Evolutionary conservation across 1,140 invertebrate genomes (phyloP), one percentile per base, ranked within the genome.

Genomic region (Drosophila mauritiana): DNA sequence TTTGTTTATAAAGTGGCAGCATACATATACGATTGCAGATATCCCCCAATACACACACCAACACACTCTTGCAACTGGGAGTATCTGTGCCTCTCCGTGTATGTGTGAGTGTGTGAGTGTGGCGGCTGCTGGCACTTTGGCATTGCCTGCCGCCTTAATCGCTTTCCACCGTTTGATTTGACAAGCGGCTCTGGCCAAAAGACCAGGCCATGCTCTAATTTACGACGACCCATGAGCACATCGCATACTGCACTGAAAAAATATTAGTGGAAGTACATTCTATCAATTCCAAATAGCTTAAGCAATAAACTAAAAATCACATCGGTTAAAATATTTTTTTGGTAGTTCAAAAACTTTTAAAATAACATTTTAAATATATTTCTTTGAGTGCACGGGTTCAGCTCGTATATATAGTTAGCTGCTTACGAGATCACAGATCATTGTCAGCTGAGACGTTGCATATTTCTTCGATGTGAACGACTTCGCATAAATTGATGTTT

Each of bases 1-100:
- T 88, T 88, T 88, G 84, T 88, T 88, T 88, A 88, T 80, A 88
- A 88, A 88, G 84, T 89, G 84, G 83, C 72, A 83, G 62, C 73
- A 85, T 43, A 77, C 80, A 83, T 63, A 68, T 39, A 72, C 62
- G 48, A 40, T 45, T 42, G 40, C 61, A 58, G 49, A 51, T 51
- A 49, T 25, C 45, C 45, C 13, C 15, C 15, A 11, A 53, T 54
- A 45, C 40, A 17, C 52, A 36, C 39, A 69, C 36, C 15, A 17
- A 56, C 61, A 73, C 49, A 63, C 39, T n/a, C 13, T 12, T 25
- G 64, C 43, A 46, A 17, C 39, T 10, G 42, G 39, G 10, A 58
- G 36, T 73, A 45, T 59, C 34, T 31, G 31, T 31, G 31, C 3
- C 31, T 2, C 31, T 39, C 0, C 12, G 13, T 39, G 37, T 39